Percentiles rank a stretch among this genome's conserved stretches.
Conservation (phyloP, 1,140 invertebrate genomes). For the Spodoptera frugiperda region DNA sequence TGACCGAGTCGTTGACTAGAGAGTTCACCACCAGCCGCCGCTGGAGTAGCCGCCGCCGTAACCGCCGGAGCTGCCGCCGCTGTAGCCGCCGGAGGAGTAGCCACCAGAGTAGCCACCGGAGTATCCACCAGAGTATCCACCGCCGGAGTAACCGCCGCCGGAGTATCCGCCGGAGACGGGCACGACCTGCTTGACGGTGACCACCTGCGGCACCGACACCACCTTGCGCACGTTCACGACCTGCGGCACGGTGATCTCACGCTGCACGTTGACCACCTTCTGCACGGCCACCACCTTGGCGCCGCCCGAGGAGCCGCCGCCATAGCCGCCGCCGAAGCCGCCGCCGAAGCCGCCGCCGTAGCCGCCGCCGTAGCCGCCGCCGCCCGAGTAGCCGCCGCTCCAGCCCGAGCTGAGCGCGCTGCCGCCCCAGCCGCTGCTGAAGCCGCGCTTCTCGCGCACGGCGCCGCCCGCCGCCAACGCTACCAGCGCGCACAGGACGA, state of each 20-base stretch:
- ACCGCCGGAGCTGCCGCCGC: constrained; percentile 30
- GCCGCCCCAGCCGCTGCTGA: neutral
- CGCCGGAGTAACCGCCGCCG: constrained; percentile 42
- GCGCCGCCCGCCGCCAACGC: constrained; percentile 53
- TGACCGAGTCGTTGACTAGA: constrained; percentile 30
- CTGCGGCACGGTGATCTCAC: constrained; percentile 59
- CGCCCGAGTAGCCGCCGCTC: neutral
- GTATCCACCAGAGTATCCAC: constrained; percentile 15
- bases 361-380: constrained; percentile 6
- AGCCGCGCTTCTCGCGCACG: constrained; percentile 55
- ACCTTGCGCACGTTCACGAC: constrained; percentile 64
- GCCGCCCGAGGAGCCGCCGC: constrained; percentile 25
- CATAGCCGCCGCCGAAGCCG: constrained; percentile 45
- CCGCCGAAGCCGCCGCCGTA: constrained; percentile 47
- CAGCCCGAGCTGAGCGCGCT: neutral
- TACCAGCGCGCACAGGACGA: constrained; percentile 55
- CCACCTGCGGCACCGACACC: constrained; percentile 57
- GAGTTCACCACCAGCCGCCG: constrained; percentile 63
- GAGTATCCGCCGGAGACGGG: constrained; percentile 30
- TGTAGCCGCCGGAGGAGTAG: constrained; percentile 20
- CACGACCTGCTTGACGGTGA: constrained; percentile 59
- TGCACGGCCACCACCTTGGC: constrained; percentile 58
- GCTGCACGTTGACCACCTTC: constrained; percentile 57
- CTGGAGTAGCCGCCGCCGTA: constrained; percentile 51
- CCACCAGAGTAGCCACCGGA: constrained; percentile 15